Evolutionary conservation across 2,113 vertebrate species (phyloP), one percentile per base, ranked within the genome.

Genomic region (Vulpes ferrilata): DNA sequence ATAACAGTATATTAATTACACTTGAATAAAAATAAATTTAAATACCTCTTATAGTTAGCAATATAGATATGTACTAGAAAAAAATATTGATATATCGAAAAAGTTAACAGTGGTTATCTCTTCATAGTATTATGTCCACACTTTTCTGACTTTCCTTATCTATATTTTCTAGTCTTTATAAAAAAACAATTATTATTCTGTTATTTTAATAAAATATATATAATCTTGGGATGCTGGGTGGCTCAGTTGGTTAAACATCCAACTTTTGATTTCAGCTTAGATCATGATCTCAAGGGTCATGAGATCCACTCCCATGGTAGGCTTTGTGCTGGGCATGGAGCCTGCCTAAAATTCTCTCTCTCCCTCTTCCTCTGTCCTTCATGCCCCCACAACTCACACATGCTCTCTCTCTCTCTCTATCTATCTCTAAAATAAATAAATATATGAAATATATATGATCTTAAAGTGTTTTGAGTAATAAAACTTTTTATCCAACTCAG

Each of bases 151-250:
- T 38, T 76, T 67, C 11, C 19, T 60, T 65, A 20, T 59, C 30
- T 82, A 27, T 62, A 88, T 53, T 92, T 95, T 88, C 32, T 82
- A 88, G 65, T 78, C 53, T 51, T 83, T 93, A 69, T 53, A 65
- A 59, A 59, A 38, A 91, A 91, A 2, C n/a, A n/a, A 32, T 38
- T 78, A 38, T n/a, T 57, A 88, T 85, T 93, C 20, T 84, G 2
- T 71, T 78, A 60, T 27, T 53, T 88, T 76, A 43, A 83, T 69
- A 53, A 32, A 32, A 48, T 57, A 1, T 17, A 1, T 60, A 38
- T 76, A 7, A 51, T 25, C 13, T 89, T 30, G 67, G 16, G 32
- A 3, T 69, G 67, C 32, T 32, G 32, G 67, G 32, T n/a, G 67
- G 8, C 32, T 69, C 32, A 35, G 67, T 35, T 69, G 32, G 32